phyloP scores from a whole-genome alignment of 2,888 invertebrate genomes.

The Trachelus tabidus region DNA sequence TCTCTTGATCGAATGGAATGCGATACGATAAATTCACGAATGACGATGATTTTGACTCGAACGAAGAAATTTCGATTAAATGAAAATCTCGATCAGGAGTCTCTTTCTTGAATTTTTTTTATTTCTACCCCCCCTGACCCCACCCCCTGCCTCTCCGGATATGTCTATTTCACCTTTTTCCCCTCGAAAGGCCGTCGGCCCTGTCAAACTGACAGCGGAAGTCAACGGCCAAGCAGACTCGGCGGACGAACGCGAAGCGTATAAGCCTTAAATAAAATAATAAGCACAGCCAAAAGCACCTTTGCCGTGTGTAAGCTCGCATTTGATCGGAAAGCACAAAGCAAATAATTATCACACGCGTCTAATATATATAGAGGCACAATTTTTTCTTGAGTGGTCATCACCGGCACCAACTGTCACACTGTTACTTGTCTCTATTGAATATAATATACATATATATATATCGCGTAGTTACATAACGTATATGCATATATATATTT shows the following conservation, averaged over 20 bases:
- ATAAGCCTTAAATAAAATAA: conserved; percentile 4
- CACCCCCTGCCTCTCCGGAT: not conserved
- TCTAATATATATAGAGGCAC: conserved; percentile 12
- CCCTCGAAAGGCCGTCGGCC: not conserved
- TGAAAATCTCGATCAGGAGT: not conserved
- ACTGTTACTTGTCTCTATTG: not conserved
- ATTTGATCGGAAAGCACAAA: not conserved
- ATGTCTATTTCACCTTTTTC: not conserved
- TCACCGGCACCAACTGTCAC: not conserved
- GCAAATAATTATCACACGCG: not conserved
- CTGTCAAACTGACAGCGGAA: not conserved
- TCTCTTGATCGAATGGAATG: conserved; percentile 1
- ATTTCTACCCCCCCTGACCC: not conserved
- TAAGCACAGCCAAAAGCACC: conserved; percentile 58
- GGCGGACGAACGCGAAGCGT: not conserved
- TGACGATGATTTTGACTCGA: conserved; percentile 10
- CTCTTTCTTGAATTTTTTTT: conserved; percentile 8
- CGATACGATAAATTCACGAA: conserved; percentile 3
- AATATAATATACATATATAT: not conserved
- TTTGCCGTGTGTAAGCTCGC: conserved; percentile 11
- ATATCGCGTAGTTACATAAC: not conserved
- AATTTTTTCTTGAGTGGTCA: not conserved
- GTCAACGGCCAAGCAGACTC: not conserved
- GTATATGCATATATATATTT: not conserved
- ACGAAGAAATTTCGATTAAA: conserved; percentile 20